A percentile compares a stretch with the other conserved stretches of the same genome.
These are phyloP conservation scores for Eupithecia exiguata DNA, from an alignment of 2,888 invertebrate species.

Conservation along the genomic window DNA sequence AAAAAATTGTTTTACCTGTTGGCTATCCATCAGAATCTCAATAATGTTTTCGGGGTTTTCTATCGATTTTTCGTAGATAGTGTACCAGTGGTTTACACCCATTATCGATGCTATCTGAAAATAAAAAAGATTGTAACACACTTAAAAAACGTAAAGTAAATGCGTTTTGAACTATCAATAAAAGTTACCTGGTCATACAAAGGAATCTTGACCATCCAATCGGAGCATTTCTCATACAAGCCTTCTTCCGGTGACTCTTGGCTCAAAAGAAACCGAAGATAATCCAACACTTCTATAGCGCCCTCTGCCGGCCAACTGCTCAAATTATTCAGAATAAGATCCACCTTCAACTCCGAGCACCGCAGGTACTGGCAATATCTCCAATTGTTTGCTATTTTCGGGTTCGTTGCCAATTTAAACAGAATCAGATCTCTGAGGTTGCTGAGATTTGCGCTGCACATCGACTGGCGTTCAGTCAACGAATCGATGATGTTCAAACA, in stretches of 20 bases:
- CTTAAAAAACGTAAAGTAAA: not conserved
- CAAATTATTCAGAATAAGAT: slow-evolving; percentile 81
- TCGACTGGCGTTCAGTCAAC: slow-evolving; percentile 83
- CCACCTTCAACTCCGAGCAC: slow-evolving; percentile 77
- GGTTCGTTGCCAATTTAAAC: slow-evolving; percentile 82
- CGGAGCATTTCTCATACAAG: slow-evolving; percentile 74
- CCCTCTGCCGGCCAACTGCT: slow-evolving; percentile 83
- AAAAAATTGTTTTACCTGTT: slow-evolving; percentile 66
- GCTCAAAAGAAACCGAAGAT: slow-evolving; percentile 74
- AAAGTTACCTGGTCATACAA: slow-evolving; percentile 84
- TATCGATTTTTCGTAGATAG: slow-evolving; percentile 82
- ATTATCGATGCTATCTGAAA: slow-evolving; percentile 83
- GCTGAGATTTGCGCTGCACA: slow-evolving; percentile 79
- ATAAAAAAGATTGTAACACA: not conserved
- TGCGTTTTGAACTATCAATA: not conserved
- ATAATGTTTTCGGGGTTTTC: slow-evolving; percentile 82
- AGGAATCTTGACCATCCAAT: slow-evolving; percentile 85
- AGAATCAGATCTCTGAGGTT: slow-evolving; percentile 84
- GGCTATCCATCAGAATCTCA: slow-evolving; percentile 81
- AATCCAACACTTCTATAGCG: slow-evolving; percentile 79
- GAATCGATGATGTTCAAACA: slow-evolving; percentile 83
- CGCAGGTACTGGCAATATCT: slow-evolving; percentile 81
- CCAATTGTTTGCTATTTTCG: slow-evolving; percentile 74
- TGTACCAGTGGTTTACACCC: slow-evolving; percentile 84
- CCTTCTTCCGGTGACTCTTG: slow-evolving; percentile 73